Conservation (phyloP, 2,888 invertebrate species). For the Heteromurus nitidus region DNA sequence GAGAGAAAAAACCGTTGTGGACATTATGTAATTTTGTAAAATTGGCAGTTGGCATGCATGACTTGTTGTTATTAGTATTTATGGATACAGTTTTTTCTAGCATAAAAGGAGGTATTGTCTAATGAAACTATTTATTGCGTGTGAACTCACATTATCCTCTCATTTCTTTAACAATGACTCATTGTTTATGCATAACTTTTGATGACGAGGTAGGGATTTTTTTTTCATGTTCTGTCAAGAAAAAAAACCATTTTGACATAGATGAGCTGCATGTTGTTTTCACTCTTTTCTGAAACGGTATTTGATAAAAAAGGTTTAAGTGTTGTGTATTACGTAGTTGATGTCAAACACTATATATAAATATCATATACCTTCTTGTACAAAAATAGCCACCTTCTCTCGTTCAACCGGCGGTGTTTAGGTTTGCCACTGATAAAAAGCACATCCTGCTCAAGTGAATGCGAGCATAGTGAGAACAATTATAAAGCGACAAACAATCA, state of each 20-base stretch:
- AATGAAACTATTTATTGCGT: background rate
- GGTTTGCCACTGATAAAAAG: constrained; percentile 30
- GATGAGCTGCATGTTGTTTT: constrained; percentile 25
- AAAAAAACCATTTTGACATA: background rate
- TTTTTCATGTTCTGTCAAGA: constrained; percentile 3
- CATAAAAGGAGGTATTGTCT: too few relatives aligned
- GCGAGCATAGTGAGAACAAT: background rate
- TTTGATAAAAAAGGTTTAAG: too few relatives aligned
- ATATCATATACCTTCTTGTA: background rate
- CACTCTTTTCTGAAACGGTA: constrained; percentile 34
- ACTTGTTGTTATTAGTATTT: too few relatives aligned
- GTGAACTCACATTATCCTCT: constrained; percentile 5
- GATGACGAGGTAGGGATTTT: too few relatives aligned
- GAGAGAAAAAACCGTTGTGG: too few relatives aligned
- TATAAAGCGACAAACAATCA: constrained; percentile 19
- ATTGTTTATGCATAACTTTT: background rate
- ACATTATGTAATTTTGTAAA: constrained; percentile 1
- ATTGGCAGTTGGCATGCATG: too few relatives aligned
- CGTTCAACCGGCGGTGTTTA: background rate
- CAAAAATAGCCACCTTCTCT: background rate
- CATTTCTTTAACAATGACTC: background rate
- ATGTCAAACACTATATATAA: background rate
- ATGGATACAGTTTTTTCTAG: too few relatives aligned
- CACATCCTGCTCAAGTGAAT: constrained; percentile 43
- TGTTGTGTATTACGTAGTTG: background rate